phyloP scores from a whole-genome alignment of 1,140 invertebrate genomes.

The Drosophila lacertosa region DNA sequence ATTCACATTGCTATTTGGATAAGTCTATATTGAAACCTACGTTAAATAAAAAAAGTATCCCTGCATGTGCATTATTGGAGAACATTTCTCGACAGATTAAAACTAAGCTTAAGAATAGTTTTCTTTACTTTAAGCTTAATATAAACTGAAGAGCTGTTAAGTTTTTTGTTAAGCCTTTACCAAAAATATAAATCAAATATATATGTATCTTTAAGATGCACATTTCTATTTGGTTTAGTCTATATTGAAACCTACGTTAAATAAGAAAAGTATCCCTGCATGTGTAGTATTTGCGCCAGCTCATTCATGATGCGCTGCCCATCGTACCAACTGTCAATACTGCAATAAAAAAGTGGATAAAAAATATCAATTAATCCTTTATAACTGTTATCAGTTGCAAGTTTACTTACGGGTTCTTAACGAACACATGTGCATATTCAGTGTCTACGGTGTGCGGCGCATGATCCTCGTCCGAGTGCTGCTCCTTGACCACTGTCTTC shows the following conservation, averaged over 20 bases:
- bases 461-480: slow-evolving; percentile 83
- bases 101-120: too few relatives aligned
- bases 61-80: slow-evolving; percentile 84
- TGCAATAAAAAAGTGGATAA: slow-evolving; percentile 12
- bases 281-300: slow-evolving; percentile 83
- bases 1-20: too few relatives aligned
- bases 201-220: too few relatives aligned
- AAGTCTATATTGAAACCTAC: too few relatives aligned
- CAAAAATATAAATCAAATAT: slow-evolving; percentile 9
- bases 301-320: slow-evolving; percentile 82
- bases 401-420: slow-evolving; percentile 79
- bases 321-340: slow-evolving; percentile 83
- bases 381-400: too few relatives aligned
- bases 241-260: too few relatives aligned
- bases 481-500: slow-evolving; percentile 75
- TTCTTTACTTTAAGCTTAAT: too few relatives aligned
- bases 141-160: too few relatives aligned
- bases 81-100: too few relatives aligned
- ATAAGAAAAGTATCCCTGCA: slow-evolving; percentile 84
- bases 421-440: slow-evolving; percentile 83
- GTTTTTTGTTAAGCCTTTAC: neutral
- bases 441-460: slow-evolving; percentile 83
- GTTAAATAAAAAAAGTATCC: slow-evolving; percentile 84
- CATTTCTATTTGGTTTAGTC: too few relatives aligned
- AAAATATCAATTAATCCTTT: too few relatives aligned